Evolutionary conservation across 2,797 vertebrate species (phyloP).

Genomic region (Alfaro cultratus): DNA sequence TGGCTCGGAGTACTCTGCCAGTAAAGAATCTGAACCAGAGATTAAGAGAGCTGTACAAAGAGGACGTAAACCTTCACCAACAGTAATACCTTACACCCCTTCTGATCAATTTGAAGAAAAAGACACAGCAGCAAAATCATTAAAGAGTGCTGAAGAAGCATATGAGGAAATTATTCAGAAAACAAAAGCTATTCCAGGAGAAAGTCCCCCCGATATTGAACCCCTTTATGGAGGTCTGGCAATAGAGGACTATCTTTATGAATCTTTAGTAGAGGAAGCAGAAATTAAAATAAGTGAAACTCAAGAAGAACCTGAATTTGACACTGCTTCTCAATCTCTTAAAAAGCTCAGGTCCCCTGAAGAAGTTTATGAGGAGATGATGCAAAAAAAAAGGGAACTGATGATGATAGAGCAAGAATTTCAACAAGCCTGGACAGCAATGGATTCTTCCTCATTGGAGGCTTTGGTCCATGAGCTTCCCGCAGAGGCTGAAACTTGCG

Average conservation of each 20-base stretch:
- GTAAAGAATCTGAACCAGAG: slow-evolving; percentile 91
- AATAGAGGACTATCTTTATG: slow-evolving; percentile 98
- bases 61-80: slow-evolving; percentile 88
- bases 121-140: slow-evolving; percentile 71
- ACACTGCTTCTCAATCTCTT: slow-evolving; percentile 78
- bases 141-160: slow-evolving; percentile 93
- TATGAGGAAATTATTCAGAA: slow-evolving; percentile 95
- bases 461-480: slow-evolving; percentile 78
- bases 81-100: slow-evolving; percentile 86
- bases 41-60: slow-evolving; percentile 89
- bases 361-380: slow-evolving; percentile 89
- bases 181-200: slow-evolving; percentile 85
- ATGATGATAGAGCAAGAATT: slow-evolving; percentile 84
- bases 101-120: slow-evolving; percentile 75
- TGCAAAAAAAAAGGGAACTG: slow-evolving; percentile 85
- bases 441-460: slow-evolving; percentile 79
- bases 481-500: slow-evolving; percentile 85
- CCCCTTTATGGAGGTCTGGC: slow-evolving; percentile 95
- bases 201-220: slow-evolving; percentile 92
- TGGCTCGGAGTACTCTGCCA: slow-evolving; percentile 91
- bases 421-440: slow-evolving; percentile 71
- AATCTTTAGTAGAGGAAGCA: slow-evolving; percentile 92
- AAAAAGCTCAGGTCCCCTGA: slow-evolving; percentile 87
- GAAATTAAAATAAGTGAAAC: slow-evolving; percentile 73
- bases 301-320: slow-evolving; percentile 72